These are phyloP conservation scores for Promerops cafer DNA, from an alignment of 2,113 vertebrate species.

Conservation along the genomic window DNA sequence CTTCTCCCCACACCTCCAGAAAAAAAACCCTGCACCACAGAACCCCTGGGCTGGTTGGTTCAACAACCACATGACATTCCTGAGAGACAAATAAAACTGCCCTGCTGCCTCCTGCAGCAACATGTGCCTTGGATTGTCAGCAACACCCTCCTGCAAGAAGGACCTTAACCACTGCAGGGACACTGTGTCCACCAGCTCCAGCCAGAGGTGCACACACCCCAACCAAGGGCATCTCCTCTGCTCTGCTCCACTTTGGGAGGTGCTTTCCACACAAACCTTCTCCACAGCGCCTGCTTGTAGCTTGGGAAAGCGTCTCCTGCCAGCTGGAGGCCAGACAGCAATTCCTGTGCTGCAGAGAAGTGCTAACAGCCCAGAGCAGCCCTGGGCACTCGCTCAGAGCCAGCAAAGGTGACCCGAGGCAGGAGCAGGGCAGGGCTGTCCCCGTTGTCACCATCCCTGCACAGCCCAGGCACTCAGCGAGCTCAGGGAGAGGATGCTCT, in stretches of 20 bases:
- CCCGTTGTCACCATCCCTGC: accelerated
- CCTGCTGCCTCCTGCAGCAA: not conserved
- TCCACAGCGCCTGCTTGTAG: not conserved
- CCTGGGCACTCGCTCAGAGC: not conserved
- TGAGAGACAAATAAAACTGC: not conserved
- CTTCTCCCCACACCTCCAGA: not conserved
- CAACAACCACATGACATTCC: not conserved
- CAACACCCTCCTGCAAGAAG: not conserved
- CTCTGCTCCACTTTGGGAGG: not conserved
- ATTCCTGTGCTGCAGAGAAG: not conserved
- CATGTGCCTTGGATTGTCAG: accelerated
- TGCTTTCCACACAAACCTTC: not conserved
- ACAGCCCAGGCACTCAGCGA: accelerated
- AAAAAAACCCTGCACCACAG: not conserved
- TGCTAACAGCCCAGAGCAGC: not conserved
- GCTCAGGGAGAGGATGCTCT: not conserved
- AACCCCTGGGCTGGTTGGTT: not conserved
- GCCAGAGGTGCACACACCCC: not conserved
- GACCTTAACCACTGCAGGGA: not conserved
- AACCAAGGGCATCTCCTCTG: not conserved
- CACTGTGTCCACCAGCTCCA: not conserved
- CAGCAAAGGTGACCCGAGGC: not conserved
- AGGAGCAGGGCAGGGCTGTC: not conserved
- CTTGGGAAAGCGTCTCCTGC: not conserved
- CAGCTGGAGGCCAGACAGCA: not conserved